phyloP scores from a whole-genome alignment of 2,888 invertebrate genomes.

The Zaprionus bogoriensis region DNA sequence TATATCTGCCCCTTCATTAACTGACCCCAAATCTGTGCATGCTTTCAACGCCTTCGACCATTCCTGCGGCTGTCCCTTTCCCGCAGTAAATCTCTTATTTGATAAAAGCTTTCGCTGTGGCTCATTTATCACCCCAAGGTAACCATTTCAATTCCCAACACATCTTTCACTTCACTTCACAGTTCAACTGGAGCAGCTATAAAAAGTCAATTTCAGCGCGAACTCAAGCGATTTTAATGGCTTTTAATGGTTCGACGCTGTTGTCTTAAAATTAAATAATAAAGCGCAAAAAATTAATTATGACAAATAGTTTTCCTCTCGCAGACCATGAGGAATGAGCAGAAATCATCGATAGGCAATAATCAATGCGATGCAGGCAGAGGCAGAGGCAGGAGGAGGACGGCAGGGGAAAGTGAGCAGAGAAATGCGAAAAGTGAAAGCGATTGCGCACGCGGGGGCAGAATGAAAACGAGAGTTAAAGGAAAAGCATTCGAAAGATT shows the following conservation, averaged over 20 bases:
- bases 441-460: slow-evolving; percentile 42
- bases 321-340: slow-evolving; percentile 32
- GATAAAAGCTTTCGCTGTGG: slow-evolving; percentile 54
- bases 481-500: not conserved
- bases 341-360: slow-evolving; percentile 59
- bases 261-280: slow-evolving; percentile 58
- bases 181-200: slow-evolving; percentile 50
- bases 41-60: not conserved
- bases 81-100: slow-evolving; percentile 11
- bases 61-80: slow-evolving; percentile 16
- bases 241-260: slow-evolving; percentile 37
- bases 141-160: too few species aligned
- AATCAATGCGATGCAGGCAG: slow-evolving; percentile 59
- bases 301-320: slow-evolving; percentile 74
- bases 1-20: too few species aligned
- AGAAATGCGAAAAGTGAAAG: slow-evolving; percentile 70
- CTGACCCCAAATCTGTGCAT: not conserved
- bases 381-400: too few species aligned
- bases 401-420: slow-evolving; percentile 59
- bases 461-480: slow-evolving; percentile 45
- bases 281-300: slow-evolving; percentile 66
- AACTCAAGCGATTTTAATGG: slow-evolving; percentile 46
- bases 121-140: slow-evolving; percentile 49
- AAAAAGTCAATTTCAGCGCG: slow-evolving; percentile 32
- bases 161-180: slow-evolving; percentile 35